Evolutionary conservation across 2,797 vertebrate genomes (phyloP).

Genomic region (Pangasius sanitwongsei): DNA sequence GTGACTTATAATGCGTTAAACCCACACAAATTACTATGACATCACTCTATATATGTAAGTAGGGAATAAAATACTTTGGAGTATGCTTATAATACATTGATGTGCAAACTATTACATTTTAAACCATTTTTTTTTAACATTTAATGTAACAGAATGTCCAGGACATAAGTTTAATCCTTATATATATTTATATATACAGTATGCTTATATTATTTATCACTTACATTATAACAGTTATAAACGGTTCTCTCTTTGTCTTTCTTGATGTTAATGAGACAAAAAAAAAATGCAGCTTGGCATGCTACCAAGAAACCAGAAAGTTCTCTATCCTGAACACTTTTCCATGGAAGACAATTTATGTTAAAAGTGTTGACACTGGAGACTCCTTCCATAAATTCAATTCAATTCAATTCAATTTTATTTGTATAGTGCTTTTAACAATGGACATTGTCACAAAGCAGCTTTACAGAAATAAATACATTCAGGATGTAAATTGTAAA

Average conservation of each 20-base stretch:
- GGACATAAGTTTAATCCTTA: not conserved
- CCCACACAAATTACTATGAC: no score
- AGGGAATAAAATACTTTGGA: not conserved
- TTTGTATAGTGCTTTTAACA: no score
- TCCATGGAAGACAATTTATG: not conserved
- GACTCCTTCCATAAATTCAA: not conserved
- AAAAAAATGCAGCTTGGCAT: not conserved
- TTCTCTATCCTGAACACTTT: not conserved
- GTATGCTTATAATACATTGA: not conserved
- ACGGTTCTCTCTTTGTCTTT: no score
- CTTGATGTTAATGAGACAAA: not conserved
- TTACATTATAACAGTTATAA: no score
- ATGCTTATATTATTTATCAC: no score
- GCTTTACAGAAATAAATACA: no score
- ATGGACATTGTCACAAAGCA: no score
- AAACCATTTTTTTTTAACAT: not conserved
- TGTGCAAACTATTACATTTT: not conserved
- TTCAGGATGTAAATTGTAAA: no score
- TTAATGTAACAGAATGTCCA: not conserved
- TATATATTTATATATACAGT: no score
- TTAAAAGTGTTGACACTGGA: not conserved
- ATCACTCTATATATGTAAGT: not conserved
- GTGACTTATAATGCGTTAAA: not conserved
- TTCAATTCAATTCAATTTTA: not conserved
- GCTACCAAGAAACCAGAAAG: not conserved